phyloP scores from a whole-genome alignment of 2,113 vertebrate genomes.

The Orycteropus afer region DNA sequence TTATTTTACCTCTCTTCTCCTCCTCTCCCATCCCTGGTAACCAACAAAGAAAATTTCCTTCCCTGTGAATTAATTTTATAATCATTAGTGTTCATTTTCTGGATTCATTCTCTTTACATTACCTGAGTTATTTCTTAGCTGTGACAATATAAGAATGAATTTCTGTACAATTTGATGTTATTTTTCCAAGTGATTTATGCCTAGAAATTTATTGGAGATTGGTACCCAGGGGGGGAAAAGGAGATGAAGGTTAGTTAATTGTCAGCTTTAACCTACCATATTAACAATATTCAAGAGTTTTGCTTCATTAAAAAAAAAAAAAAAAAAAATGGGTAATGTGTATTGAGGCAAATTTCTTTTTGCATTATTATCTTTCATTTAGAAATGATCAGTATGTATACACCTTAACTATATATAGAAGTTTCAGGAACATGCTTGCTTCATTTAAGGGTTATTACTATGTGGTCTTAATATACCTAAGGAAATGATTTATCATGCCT shows the following conservation, averaged over 20 bases:
- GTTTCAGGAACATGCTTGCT: slow-evolving; percentile 21
- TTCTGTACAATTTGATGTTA: not conserved
- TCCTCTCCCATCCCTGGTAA: no score
- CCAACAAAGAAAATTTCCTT: no score
- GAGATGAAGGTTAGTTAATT: not conserved
- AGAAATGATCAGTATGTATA: not conserved
- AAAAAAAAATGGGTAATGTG: not conserved
- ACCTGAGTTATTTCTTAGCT: slow-evolving; percentile 43
- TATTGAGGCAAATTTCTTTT: not conserved
- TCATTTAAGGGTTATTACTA: not conserved
- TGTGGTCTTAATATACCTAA: not conserved
- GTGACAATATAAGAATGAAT: not conserved
- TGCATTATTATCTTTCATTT: not conserved
- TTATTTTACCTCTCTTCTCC: no score
- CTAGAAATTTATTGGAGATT: not conserved
- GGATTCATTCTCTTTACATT: slow-evolving; percentile 27
- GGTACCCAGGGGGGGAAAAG: rapidly evolving
- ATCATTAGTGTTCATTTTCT: slow-evolving; percentile 57
- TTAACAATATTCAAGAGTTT: slow-evolving; percentile 23
- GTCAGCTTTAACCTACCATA: not conserved
- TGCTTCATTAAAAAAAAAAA: not conserved
- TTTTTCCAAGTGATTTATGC: not conserved
- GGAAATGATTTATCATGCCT: not conserved
- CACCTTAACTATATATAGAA: slow-evolving; percentile 35
- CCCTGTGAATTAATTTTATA: slow-evolving; percentile 80